Evolutionary conservation across 2,113 vertebrate species (phyloP), one percentile per base, ranked within the genome.

Genomic region (Leptocoma aspasia): DNA sequence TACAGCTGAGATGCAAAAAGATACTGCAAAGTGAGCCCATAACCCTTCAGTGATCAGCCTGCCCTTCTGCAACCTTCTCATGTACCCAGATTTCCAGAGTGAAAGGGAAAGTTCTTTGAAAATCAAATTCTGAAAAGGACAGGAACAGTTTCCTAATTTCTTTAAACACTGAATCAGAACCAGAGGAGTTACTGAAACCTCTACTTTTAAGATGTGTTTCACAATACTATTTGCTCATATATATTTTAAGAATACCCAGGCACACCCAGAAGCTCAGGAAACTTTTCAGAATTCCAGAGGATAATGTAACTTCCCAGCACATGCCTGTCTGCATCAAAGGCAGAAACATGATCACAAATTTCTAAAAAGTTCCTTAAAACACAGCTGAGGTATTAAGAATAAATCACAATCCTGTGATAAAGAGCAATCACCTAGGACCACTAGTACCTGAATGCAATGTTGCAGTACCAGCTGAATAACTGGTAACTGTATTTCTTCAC

Each of bases 371-470:
- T 37, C 19, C 37, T 87, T 78, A 53, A 66, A 72, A 53, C 35
- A 70, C 20, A 66, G 20, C 7, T 65, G 50, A 92, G 30, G 11
- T 52, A 80, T 42, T n/a, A 63, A 72, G 30, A 92, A 79, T 39
- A 80, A 68, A 91, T 44, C 68, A 64, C 11, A 73, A 31, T 7
- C 1, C 2, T 7, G 44, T 44, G 39, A 47, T 8, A 56, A 2
- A 44, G 11, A 83, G 23, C 6, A 59, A 76, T 20, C 21, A 42
- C 4, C 2, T 24, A 39, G 54, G n/a, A 83, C 13, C 39, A 45
- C 20, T 12, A 28, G 2, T 7, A 75, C 1, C 5, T 16, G 44
- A 27, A 56, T 13, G 6, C 30, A 39, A 0, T 33, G 59, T 1
- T 73, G 27, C 27, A 77, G 37, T 23, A 73, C 5, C 17, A 47